Evolutionary conservation across 2,797 vertebrate species (phyloP), one percentile per base, ranked within the genome.

Genomic region (Hydrolagus colliei): DNA sequence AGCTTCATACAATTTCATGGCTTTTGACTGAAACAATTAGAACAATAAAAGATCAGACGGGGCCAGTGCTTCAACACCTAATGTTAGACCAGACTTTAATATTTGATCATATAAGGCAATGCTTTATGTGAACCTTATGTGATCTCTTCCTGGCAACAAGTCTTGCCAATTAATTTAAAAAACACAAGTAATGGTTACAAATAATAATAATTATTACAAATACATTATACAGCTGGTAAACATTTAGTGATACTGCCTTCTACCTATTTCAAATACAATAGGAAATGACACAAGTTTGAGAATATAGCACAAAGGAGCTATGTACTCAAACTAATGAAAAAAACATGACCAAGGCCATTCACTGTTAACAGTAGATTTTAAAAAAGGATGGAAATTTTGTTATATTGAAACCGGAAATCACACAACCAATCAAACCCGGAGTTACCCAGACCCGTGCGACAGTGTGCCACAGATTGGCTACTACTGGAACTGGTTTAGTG

Each of bases 1-100:
- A 67, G 96, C 97, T 91, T 99, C 98, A 86, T 99, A 99, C 89
- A 99, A 94, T 89, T 97, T 98, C 98, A 99, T 98, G 87, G 96
- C 98, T 93, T 98, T 98, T 0, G 96, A 96, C 98, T 99, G 88
- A 0, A 88, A 88, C 82, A n/a, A 86, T 22, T 63, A 61, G 68
- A 65, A 76, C 79, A 88, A 86, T 6, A 68, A 41, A n/a, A 41
- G 27, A 5, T 35, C 4, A 35, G 16, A 9, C 6, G 7, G 16
- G 16, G 41, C 3, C 3, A 52, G 6, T 52, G 6, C 6, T 52
- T 52, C 41, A 52, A 52, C 41, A 52, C 41, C 41, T 1, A 52
- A 52, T 52, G 6, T 52, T 52, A 52, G 2, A 52, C 41, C 41
- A 52, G 6, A 52, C 41, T 6, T 52, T 52, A 52, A 52, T 52